A percentile compares a stretch with the other conserved stretches of the same genome.
phyloP scores from a whole-genome alignment of 2,888 invertebrate species.

The Pyrochroa serraticornis region DNA sequence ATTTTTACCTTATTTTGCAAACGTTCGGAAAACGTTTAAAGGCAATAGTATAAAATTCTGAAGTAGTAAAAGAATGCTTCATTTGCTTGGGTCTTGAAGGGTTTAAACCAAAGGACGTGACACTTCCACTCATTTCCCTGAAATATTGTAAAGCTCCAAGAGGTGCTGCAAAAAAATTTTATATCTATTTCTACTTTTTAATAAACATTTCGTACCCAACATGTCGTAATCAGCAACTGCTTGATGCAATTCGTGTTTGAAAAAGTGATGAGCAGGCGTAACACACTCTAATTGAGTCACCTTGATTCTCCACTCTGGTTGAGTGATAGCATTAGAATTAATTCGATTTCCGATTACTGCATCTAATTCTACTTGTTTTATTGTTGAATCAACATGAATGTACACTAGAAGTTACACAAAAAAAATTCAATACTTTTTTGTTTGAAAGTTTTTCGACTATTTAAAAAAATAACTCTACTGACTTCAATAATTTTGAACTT shows the following conservation, averaged over 20 bases:
- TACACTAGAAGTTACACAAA: slow-evolving; percentile 47
- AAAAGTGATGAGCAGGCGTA: slow-evolving; percentile 27
- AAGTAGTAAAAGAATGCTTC: slow-evolving; percentile 14
- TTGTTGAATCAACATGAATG: slow-evolving; percentile 42
- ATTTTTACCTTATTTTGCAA: slow-evolving; percentile 40
- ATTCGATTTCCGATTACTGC: slow-evolving; percentile 58
- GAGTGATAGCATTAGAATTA: slow-evolving; percentile 19
- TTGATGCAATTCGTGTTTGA: slow-evolving; percentile 24
- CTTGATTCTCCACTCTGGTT: slow-evolving; percentile 46
- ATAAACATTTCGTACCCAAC: slow-evolving; percentile 29
- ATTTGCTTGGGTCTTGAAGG: slow-evolving; percentile 6
- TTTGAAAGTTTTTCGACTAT: too few relatives aligned
- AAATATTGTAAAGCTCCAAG: slow-evolving; percentile 72
- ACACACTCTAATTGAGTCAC: slow-evolving; percentile 55
- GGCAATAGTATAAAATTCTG: slow-evolving; percentile 64
- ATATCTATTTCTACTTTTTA: neutral
- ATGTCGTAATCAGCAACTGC: slow-evolving; percentile 29
- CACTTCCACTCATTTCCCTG: slow-evolving; percentile 62
- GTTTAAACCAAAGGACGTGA: slow-evolving; percentile 68
- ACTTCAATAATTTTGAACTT: too few relatives aligned
- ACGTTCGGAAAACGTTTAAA: slow-evolving; percentile 59
- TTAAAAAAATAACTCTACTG: too few relatives aligned
- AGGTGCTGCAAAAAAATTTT: slow-evolving; percentile 59
- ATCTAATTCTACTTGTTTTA: slow-evolving; percentile 39
- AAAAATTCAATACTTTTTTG: slow-evolving; percentile 42